These are phyloP conservation scores for Liodrosophila aerea DNA, from an alignment of 2,888 invertebrate species.

Conservation along the genomic window DNA sequence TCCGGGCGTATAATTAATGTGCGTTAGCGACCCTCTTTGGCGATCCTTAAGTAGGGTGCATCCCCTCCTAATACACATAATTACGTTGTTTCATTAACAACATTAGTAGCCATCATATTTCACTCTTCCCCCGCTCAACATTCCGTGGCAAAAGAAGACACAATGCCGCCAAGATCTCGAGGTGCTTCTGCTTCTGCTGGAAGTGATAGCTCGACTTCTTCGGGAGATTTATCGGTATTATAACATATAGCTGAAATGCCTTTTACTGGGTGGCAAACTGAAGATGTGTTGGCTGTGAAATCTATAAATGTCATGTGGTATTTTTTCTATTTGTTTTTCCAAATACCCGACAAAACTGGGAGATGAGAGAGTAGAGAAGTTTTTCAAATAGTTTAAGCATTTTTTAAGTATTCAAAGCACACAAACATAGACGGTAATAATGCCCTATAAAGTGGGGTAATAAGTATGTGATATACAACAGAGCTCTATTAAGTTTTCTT, in stretches of 20 bases:
- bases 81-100: constrained; percentile 81
- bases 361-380: too few species aligned
- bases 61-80: constrained; percentile 71
- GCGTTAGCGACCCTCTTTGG: constrained; percentile 59
- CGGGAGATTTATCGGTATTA: constrained; percentile 76
- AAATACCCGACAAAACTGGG: too few species aligned
- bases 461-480: too few species aligned
- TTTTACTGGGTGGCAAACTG: constrained; percentile 72
- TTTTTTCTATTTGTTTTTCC: not conserved
- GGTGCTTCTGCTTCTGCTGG: constrained; percentile 50
- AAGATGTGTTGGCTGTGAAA: constrained; percentile 36
- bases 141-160: constrained; percentile 36
- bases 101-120: constrained; percentile 79
- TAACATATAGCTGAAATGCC: constrained; percentile 67
- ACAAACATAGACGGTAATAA: too few species aligned
- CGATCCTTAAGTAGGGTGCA: constrained; percentile 67
- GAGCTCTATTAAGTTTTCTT: too few species aligned
- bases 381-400: too few species aligned
- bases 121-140: constrained; percentile 44
- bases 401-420: too few species aligned
- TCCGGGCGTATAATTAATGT: constrained; percentile 75
- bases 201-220: constrained; percentile 2
- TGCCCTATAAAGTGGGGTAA: too few species aligned
- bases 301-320: not conserved
- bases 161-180: constrained; percentile 51